Evolutionary conservation across 2,888 invertebrate species (phyloP).

Genomic region (Phoronis australis): DNA sequence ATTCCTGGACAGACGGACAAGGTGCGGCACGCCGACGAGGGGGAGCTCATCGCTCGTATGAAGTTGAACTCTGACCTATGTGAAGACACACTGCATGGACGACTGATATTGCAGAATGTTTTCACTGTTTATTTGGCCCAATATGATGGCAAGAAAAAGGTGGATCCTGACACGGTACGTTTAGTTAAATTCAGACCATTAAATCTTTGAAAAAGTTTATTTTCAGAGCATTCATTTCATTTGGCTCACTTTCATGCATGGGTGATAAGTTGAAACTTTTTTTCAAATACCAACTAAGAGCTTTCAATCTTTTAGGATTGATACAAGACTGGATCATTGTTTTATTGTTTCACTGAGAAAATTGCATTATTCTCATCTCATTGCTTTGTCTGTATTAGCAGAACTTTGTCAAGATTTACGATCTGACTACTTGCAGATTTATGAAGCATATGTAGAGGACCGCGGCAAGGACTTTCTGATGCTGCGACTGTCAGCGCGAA

Average conservation of each 20-base stretch:
- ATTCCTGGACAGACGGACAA: slow-evolving; percentile 60
- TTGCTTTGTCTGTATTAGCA: too few relatives aligned
- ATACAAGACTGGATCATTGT: too few relatives aligned
- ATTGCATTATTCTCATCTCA: too few relatives aligned
- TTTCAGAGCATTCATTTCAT: slow-evolving; percentile 1
- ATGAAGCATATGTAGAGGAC: slow-evolving; percentile 73
- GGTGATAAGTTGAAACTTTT: too few relatives aligned
- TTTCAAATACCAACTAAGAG: too few relatives aligned
- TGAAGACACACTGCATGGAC: slow-evolving; percentile 76
- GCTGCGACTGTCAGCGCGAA: slow-evolving; percentile 64
- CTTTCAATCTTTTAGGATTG: too few relatives aligned
- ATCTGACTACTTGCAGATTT: too few relatives aligned
- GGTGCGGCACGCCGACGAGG: slow-evolving; percentile 70
- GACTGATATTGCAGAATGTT: slow-evolving; percentile 72
- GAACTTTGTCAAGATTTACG: too few relatives aligned
- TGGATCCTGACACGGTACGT: slow-evolving; percentile 21
- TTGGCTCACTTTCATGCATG: too few relatives aligned
- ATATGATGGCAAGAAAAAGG: slow-evolving; percentile 10
- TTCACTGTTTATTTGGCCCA: slow-evolving; percentile 63
- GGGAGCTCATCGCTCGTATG: slow-evolving; percentile 72
- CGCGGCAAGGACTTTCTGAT: slow-evolving; percentile 75
- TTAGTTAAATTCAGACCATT: neutral
- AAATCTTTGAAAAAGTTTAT: neutral
- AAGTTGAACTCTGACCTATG: slow-evolving; percentile 69
- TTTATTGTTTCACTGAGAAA: too few relatives aligned